Evolutionary conservation across 2,888 invertebrate species (phyloP).

Genomic region (Steinernema carpocapsae): DNA sequence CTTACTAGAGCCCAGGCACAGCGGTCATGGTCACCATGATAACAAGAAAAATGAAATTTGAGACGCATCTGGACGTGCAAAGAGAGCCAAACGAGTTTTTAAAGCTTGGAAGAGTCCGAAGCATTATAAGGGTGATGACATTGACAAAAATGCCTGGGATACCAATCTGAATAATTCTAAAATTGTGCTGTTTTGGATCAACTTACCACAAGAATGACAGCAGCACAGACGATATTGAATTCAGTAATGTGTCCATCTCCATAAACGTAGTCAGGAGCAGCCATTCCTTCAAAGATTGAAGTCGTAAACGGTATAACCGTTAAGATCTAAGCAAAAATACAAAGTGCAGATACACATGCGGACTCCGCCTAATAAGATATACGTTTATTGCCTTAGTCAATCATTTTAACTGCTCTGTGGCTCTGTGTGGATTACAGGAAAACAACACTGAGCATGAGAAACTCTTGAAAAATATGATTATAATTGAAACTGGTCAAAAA

Average conservation of each 20-base stretch:
- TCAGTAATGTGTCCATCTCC: neutral
- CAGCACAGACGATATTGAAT: constrained; percentile 1
- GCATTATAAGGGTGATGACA: neutral
- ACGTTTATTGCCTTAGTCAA: too few relatives aligned
- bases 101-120: neutral
- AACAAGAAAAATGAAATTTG: neutral
- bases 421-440: too few relatives aligned
- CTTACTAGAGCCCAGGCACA: neutral
- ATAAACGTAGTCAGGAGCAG: neutral
- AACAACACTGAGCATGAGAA: too few relatives aligned
- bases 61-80: neutral
- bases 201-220: neutral
- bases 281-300: neutral
- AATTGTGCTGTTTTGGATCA: neutral
- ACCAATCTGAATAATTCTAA: neutral
- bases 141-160: neutral
- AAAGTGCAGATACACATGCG: too few relatives aligned
- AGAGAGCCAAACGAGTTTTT: constrained; percentile 1
- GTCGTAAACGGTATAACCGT: too few relatives aligned
- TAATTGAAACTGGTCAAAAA: too few relatives aligned
- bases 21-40: neutral
- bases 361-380: too few relatives aligned
- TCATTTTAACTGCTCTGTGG: too few relatives aligned
- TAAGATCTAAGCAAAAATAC: too few relatives aligned
- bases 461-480: too few relatives aligned